These are phyloP conservation scores for Ostrea edulis DNA, from an alignment of 1,140 invertebrate genomes.

Conservation along the genomic window DNA sequence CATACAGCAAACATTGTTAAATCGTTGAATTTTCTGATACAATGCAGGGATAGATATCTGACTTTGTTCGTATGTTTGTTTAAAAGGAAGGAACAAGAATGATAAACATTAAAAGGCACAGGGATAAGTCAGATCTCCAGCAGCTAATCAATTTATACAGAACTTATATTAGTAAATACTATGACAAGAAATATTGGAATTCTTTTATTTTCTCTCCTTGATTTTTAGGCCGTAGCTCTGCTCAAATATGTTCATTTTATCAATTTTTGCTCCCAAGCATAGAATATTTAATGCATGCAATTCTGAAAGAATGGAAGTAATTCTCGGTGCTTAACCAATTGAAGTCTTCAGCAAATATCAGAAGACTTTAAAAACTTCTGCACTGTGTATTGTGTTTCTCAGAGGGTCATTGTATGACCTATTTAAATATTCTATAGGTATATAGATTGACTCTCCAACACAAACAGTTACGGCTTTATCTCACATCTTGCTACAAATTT, in stretches of 20 bases:
- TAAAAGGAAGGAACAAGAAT: background rate
- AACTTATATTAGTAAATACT: background rate
- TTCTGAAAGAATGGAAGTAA: background rate
- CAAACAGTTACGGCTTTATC: background rate
- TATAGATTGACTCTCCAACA: background rate
- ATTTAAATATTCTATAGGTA: constrained; percentile 24
- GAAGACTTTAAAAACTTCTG: constrained; percentile 11
- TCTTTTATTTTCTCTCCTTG: constrained; percentile 21
- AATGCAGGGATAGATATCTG: background rate
- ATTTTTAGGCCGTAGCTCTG: background rate
- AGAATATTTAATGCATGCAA: background rate
- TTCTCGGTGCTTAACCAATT: constrained; percentile 10
- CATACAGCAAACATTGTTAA: background rate
- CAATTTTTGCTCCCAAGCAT: background rate
- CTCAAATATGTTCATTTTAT: constrained; percentile 1
- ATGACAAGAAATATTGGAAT: constrained; percentile 25
- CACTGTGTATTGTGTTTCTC: background rate
- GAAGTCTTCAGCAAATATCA: constrained; percentile 2
- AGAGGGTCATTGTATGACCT: constrained; percentile 8
- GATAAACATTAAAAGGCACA: background rate
- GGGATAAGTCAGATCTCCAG: background rate
- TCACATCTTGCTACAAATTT: constrained; percentile 19
- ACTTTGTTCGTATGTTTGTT: constrained; percentile 3
- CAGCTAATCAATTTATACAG: constrained; percentile 15
- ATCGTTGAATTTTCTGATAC: background rate